Percentiles rank a stretch among this genome's conserved stretches.
These are phyloP conservation scores for Spilarctia lutea DNA, from an alignment of 2,888 invertebrate genomes.

Conservation along the genomic window DNA sequence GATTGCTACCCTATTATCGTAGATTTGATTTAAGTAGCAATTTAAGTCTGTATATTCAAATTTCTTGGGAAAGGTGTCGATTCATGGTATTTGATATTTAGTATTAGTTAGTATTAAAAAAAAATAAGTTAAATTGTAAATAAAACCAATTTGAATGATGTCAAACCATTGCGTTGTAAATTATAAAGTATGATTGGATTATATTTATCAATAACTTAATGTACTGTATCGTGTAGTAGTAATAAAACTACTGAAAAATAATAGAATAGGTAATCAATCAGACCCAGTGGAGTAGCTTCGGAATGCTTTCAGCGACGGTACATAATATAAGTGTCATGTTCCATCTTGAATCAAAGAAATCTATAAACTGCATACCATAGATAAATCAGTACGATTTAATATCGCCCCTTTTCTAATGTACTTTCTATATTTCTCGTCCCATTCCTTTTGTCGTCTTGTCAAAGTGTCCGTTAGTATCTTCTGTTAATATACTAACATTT, in stretches of 20 bases:
- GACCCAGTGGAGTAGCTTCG: not conserved
- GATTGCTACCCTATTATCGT: too few species aligned
- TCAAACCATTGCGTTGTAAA: not conserved
- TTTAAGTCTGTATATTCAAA: too few species aligned
- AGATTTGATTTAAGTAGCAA: too few species aligned
- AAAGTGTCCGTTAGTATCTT: too few species aligned
- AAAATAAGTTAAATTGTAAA: not conserved
- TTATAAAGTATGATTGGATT: too few species aligned
- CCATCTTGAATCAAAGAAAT: not conserved
- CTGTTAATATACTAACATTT: not conserved
- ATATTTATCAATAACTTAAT: too few species aligned
- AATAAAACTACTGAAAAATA: not conserved
- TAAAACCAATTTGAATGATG: not conserved
- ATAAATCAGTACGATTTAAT: not conserved
- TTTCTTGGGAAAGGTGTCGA: not conserved
- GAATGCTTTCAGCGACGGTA: not conserved
- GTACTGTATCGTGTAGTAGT: not conserved
- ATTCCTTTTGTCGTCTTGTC: too few species aligned
- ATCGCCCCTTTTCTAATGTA: too few species aligned
- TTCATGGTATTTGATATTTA: not conserved
- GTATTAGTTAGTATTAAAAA: not conserved
- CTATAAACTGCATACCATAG: not conserved
- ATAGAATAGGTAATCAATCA: too few species aligned
- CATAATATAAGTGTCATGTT: not conserved
- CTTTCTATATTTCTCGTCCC: too few species aligned